Conservation (phyloP, 2,888 invertebrate species). For the Tupiocoris notatus region DNA sequence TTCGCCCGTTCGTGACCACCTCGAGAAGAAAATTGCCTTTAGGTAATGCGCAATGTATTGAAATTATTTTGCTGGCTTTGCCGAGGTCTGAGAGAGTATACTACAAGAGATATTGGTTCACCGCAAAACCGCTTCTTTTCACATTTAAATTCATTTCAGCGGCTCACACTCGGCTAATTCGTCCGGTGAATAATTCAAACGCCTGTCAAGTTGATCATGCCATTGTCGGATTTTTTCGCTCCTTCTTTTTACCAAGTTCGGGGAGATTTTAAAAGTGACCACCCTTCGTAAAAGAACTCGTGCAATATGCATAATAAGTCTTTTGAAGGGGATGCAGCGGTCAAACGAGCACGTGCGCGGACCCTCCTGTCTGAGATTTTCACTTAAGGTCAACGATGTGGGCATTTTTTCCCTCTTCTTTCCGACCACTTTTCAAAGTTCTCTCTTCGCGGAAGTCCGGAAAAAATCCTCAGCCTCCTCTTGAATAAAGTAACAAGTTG, state of each 20-base stretch:
- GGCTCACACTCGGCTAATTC: background rate
- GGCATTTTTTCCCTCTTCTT: background rate
- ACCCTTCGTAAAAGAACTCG: background rate
- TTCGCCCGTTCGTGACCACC: too few species aligned
- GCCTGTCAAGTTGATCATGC: background rate
- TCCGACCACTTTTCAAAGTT: background rate
- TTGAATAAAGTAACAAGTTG: constrained; percentile 32
- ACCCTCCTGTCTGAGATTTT: background rate
- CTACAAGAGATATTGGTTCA: too few species aligned
- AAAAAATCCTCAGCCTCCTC: background rate
- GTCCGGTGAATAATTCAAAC: background rate
- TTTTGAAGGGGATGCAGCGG: background rate
- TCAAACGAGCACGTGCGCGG: background rate
- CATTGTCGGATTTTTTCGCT: background rate
- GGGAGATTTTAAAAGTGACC: background rate
- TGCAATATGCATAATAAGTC: background rate
- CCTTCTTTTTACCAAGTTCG: background rate
- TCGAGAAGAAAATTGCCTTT: too few species aligned
- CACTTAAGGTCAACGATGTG: background rate
- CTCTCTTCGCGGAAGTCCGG: background rate
- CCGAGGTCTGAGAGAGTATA: too few species aligned
- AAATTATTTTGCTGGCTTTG: too few species aligned
- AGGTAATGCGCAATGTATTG: too few species aligned
- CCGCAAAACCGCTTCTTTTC: too few species aligned
- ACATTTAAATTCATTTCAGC: too few species aligned